phyloP scores from a whole-genome alignment of 2,113 vertebrate genomes.

The Mormoops blainvillei region DNA sequence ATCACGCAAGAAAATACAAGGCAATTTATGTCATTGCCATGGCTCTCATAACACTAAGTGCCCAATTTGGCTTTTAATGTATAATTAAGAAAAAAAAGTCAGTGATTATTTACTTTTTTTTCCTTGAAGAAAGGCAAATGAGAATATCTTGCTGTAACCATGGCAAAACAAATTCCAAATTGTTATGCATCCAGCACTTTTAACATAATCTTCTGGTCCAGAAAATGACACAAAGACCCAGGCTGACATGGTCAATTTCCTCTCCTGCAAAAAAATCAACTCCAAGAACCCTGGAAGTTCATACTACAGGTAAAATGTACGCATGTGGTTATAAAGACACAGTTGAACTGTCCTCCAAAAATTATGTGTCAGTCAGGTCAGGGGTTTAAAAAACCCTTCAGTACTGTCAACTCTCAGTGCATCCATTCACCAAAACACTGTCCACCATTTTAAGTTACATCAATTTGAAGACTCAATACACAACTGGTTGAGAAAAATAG shows the following conservation, averaged over 20 bases:
- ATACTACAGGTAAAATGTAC: neutral
- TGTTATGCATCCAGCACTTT: neutral
- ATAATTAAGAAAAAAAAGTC: conserved; percentile 18
- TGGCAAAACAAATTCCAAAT: conserved; percentile 15
- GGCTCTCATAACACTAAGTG: conserved; percentile 20
- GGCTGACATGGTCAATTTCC: neutral
- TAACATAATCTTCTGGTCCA: neutral
- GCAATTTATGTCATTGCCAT: conserved; percentile 15
- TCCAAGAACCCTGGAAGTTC: neutral
- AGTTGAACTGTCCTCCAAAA: neutral
- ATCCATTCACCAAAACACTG: neutral
- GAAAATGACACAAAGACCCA: neutral
- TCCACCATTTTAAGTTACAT: neutral
- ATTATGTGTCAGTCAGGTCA: neutral
- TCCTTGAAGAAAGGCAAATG: conserved; percentile 39
- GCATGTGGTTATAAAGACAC: neutral
- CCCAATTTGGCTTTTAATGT: conserved; percentile 27
- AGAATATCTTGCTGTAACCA: conserved; percentile 14
- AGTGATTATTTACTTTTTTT: neutral
- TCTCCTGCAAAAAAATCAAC: neutral
- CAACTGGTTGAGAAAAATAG: neutral
- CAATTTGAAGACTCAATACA: neutral
- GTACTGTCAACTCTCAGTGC: neutral
- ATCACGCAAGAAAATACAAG: conserved; percentile 20
- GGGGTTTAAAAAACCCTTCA: neutral